These are phyloP conservation scores for Patella depressa DNA, from an alignment of 2,888 invertebrate species.

Conservation along the genomic window DNA sequence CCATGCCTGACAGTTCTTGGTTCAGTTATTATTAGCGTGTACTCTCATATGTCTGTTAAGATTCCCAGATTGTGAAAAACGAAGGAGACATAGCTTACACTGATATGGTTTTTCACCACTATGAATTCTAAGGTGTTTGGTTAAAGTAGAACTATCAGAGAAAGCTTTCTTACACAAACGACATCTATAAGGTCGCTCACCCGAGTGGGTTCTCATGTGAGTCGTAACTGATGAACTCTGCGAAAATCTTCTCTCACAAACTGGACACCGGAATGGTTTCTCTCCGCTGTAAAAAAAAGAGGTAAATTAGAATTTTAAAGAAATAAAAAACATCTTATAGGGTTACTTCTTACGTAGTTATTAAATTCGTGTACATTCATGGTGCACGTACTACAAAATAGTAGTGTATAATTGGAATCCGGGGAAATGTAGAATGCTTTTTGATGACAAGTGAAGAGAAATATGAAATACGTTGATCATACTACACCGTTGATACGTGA, in stretches of 20 bases:
- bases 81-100: slow-evolving; percentile 93
- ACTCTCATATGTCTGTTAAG: slow-evolving; percentile 99
- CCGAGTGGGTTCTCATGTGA: slow-evolving; percentile 99
- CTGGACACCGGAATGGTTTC: slow-evolving; percentile 97
- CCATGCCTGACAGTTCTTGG: not conserved
- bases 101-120: slow-evolving; percentile 91
- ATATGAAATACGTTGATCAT: no score
- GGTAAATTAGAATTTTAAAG: not conserved
- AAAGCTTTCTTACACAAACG: slow-evolving; percentile 98
- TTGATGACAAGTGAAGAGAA: no score
- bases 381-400: no score
- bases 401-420: no score
- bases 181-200: slow-evolving; percentile 97
- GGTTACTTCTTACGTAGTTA: no score
- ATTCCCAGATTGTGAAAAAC: slow-evolving; percentile 99
- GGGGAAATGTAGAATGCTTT: no score
- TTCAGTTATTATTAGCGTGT: slow-evolving; percentile 74
- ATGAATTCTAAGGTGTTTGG: slow-evolving; percentile 94
- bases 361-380: no score
- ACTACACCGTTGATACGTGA: no score
- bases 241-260: slow-evolving; percentile 96
- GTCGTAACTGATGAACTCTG: slow-evolving; percentile 95
- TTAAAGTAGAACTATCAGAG: slow-evolving; percentile 97
- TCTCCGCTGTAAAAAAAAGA: slow-evolving; percentile 80
- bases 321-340: no score